These are phyloP conservation scores for Perccottus glenii DNA, from an alignment of 2,113 vertebrate genomes.

Conservation along the genomic window DNA sequence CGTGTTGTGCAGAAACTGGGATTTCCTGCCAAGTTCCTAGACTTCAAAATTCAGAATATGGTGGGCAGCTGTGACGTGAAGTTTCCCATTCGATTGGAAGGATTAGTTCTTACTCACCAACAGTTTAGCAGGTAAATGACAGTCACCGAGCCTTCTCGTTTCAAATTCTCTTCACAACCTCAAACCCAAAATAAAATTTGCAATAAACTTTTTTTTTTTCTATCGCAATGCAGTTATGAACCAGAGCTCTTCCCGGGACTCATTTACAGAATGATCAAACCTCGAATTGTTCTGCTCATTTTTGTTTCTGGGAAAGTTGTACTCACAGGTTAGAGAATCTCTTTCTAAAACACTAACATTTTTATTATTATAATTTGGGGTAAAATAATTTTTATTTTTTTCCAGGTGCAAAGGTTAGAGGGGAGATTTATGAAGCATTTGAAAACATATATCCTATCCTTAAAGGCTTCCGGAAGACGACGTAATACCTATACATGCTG, in stretches of 20 bases:
- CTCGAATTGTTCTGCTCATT: conserved; percentile 97
- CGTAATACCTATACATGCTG: conserved; percentile 80
- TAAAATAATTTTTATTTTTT: conserved; percentile 10
- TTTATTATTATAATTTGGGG: background rate
- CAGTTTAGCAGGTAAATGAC: conserved; percentile 94
- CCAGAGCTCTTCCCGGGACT: conserved; percentile 97
- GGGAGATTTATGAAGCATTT: conserved; percentile 98
- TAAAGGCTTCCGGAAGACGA: conserved; percentile 97
- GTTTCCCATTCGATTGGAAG: conserved; percentile 96
- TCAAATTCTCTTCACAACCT: background rate
- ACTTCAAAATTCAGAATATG: conserved; percentile 99
- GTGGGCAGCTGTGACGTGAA: conserved; percentile 99
- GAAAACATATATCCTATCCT: conserved; percentile 99
- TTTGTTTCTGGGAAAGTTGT: conserved; percentile 99
- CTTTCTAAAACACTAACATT: background rate
- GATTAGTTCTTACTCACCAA: conserved; percentile 95
- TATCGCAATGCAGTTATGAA: conserved; percentile 84
- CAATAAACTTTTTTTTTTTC: conserved; percentile 24
- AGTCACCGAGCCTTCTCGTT: background rate
- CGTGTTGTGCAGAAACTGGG: conserved; percentile 98
- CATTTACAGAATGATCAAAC: conserved; percentile 99
- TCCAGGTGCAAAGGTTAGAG: conserved; percentile 95
- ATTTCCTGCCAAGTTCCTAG: conserved; percentile 97
- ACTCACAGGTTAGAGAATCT: conserved; percentile 88
- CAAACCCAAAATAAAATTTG: background rate